Evolutionary conservation across 2,888 invertebrate species (phyloP), one percentile per base, ranked within the genome.

Genomic region (Autographa pulchrina): DNA sequence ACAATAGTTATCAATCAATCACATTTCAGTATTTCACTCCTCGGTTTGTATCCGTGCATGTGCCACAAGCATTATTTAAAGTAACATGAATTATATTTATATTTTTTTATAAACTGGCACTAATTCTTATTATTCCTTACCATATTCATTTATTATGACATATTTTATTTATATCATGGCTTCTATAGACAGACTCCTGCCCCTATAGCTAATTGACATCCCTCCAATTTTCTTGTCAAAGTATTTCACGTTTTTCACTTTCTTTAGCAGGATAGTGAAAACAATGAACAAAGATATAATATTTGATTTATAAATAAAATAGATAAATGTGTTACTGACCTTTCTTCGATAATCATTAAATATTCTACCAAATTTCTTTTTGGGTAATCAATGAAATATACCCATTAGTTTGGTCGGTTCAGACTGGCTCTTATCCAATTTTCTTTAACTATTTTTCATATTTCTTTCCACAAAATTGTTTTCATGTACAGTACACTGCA

Each of bases 401-500:
- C 9, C 20, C 54, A 54, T 61, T 61, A 61, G n/a, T 61, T 61
- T 61, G 3, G 13, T 6, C 61, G 5, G 20, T 13, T n/a, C 38
- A 38, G 38, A 61, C 38, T 61, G 61, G 41, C 61, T 20, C 20
- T 41, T 20, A 20, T 61, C 61, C 61, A 61, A 41, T 41, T 41
- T 61, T 61, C 38, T 20, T 11, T 41, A 20, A 13, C 38, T 20
- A 20, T 41, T 31, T 16, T 59, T 59, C 31, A 31, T 32, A 59
- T 32, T 32, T 59, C n/a, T n/a, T 59, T 9, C 14, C 6, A 62
- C 16, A 38, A 2, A 16, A 58, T 62, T 56, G 3, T 20, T 56
- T 56, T 56, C 13, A 25, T 16, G 48, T n/a, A 48, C n/a, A 43
- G 43, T 16, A 43, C 41, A 43, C 16, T 4, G n/a, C n/a, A 16